Evolutionary conservation across 2,888 invertebrate species (phyloP), one percentile per base, ranked within the genome.

Genomic region (Acleris cristana): DNA sequence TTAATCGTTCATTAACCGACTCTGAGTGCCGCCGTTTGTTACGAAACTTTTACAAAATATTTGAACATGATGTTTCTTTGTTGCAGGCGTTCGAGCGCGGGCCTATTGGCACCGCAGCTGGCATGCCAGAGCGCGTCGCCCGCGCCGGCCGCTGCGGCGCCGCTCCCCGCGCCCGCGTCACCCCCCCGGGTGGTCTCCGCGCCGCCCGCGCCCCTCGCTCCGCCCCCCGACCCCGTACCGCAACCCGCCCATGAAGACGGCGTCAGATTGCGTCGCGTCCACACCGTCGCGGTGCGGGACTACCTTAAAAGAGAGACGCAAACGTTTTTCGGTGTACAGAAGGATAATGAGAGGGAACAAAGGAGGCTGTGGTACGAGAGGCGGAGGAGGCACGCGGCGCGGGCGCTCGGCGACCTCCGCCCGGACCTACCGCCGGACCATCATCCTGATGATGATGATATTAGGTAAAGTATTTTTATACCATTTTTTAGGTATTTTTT

Each of bases 251-350:
- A 88, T 67, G 89, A 93, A 82, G 89, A 89, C 72, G 90, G 88
- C 59, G 90, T 92, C 72, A 84, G 91, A 87, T 90, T 92, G 74
- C 86, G 92, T 62, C 79, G 90, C 62, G 87, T 79, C 4, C 89
- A 91, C 73, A 90, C 91, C 0, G 84, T 89, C 12, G 90, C 87
- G n/a, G 91, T 92, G 57, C 83, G 92, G 72, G 90, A 95, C 81
- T 96, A 95, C 86, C 95, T 97, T 80, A 96, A 95, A 83, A 94
- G 95, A 74, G 96, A 97, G 84, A 96, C 97, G 66, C 96, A 96
- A 65, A 96, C 95, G 75, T 97, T 97, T 89, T 97, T 98, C 85
- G 97, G 97, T 21, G 95, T 98, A 67, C 96, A 96, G 80, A 96
- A 96, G 79, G 95, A 96, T 76, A 95, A 95, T 75, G 96, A 96